phyloP scores from a whole-genome alignment of 2,888 invertebrate genomes.

The Catotricha subobsoleta region DNA sequence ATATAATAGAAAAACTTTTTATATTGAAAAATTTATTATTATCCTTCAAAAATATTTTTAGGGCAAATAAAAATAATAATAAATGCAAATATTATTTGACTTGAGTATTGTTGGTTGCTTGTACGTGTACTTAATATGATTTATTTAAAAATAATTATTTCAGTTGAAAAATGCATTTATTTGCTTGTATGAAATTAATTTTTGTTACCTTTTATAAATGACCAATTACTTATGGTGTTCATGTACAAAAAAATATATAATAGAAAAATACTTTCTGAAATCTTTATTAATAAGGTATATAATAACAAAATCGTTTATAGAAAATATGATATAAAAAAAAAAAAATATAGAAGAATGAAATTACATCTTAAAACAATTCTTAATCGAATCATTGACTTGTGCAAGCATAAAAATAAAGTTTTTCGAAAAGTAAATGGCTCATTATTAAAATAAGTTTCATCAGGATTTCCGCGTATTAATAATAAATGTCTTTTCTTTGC shows the following conservation, averaged over 20 bases:
- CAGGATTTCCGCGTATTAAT: conserved; percentile 6
- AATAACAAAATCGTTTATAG: too few relatives aligned
- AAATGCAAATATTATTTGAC: conserved; percentile 3
- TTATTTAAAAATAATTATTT: too few relatives aligned
- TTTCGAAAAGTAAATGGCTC: conserved; percentile 6
- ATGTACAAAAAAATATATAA: too few relatives aligned
- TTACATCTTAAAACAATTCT: background rate
- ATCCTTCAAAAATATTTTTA: conserved; percentile 5
- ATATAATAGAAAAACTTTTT: conserved; percentile 6
- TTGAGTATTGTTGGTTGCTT: too few relatives aligned
- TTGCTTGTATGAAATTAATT: too few relatives aligned
- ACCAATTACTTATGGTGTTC: too few relatives aligned
- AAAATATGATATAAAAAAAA: too few relatives aligned
- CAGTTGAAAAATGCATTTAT: too few relatives aligned
- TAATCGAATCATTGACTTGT: conserved; percentile 6
- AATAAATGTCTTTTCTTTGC: conserved; percentile 2
- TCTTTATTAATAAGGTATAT: too few relatives aligned
- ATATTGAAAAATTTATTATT: conserved; percentile 5
- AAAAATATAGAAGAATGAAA: background rate
- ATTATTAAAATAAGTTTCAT: conserved; percentile 5
- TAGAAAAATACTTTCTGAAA: too few relatives aligned
- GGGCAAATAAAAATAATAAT: conserved; percentile 5
- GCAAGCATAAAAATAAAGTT: conserved; percentile 5
- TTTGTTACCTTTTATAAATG: too few relatives aligned
- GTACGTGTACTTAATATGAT: too few relatives aligned